Conservation (phyloP, 2,888 invertebrate species). For the Automeris io region DNA sequence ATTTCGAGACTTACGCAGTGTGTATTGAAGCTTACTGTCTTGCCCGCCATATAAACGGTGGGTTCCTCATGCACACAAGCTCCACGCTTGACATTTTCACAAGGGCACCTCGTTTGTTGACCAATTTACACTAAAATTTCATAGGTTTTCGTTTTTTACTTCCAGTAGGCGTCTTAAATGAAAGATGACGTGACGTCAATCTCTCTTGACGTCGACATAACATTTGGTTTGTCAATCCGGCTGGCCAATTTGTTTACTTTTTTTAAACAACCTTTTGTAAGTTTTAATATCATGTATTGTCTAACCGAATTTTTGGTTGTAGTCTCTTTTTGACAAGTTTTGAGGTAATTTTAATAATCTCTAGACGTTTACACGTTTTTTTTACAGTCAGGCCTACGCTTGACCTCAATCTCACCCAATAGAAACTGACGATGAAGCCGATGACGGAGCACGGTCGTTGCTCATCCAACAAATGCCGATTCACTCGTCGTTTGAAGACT, state of each 20-base stretch:
- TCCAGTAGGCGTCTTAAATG: background rate
- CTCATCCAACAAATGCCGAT: too few relatives aligned
- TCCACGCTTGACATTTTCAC: slow-evolving; percentile 39
- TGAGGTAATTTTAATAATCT: too few relatives aligned
- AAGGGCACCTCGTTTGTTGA: slow-evolving; percentile 18
- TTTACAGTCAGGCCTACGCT: too few relatives aligned
- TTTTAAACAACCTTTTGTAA: background rate
- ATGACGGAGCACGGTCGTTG: too few relatives aligned
- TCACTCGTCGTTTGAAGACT: too few relatives aligned
- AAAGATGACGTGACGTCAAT: background rate
- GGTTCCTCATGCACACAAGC: slow-evolving; percentile 14
- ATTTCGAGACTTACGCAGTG: slow-evolving; percentile 39
- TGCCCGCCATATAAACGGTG: slow-evolving; percentile 51
- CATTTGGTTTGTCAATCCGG: slow-evolving; percentile 13
- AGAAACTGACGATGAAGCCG: too few relatives aligned
- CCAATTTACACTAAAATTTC: slow-evolving; percentile 18
- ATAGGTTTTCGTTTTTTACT: slow-evolving; percentile 16
- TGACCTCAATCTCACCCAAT: too few relatives aligned
- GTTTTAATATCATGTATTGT: background rate
- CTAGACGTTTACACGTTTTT: too few relatives aligned
- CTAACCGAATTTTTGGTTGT: too few relatives aligned
- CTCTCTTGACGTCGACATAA: too few relatives aligned
- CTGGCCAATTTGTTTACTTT: slow-evolving; percentile 10
- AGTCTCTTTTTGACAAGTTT: too few relatives aligned
- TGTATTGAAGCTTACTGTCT: slow-evolving; percentile 51